Conservation (phyloP, 2,113 vertebrate species). For the Athene cunicularia region DNA sequence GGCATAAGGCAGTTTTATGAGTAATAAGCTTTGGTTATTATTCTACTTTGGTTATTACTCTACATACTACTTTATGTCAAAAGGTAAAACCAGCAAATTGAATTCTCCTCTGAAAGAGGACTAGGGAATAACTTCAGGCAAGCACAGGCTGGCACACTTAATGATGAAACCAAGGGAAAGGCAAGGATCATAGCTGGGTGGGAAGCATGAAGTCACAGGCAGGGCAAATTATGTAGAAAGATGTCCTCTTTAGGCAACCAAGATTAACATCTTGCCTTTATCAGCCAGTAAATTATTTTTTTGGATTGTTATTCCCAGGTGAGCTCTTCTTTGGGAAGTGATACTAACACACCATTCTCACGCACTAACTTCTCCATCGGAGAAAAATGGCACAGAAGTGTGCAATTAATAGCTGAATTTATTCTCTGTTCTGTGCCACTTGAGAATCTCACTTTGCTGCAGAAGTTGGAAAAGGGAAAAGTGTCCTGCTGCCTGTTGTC, state of each 20-base stretch:
- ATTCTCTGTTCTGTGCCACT: not conserved
- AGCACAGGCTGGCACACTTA: not conserved
- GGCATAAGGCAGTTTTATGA: not conserved
- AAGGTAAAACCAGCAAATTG: not conserved
- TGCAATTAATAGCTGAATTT: not conserved
- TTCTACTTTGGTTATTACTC: too few relatives aligned
- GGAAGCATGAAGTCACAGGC: not conserved
- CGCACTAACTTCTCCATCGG: not conserved
- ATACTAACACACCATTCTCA: not conserved
- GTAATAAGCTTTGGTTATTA: slow-evolving; percentile 8
- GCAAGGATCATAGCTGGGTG: not conserved
- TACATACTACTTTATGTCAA: not conserved
- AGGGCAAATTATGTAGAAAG: not conserved
- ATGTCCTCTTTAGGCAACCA: not conserved
- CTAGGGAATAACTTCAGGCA: not conserved
- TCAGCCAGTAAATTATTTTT: not conserved
- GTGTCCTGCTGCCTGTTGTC: not conserved
- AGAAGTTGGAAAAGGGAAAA: not conserved
- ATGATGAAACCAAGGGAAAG: not conserved
- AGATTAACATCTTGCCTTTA: not conserved
- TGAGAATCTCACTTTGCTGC: not conserved
- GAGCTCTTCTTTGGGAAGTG: not conserved
- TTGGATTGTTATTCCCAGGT: not conserved
- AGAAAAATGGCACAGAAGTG: not conserved
- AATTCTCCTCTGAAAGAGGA: not conserved